Conservation (phyloP, 1,140 invertebrate species). For the Diachasmimorpha longicaudata region DNA sequence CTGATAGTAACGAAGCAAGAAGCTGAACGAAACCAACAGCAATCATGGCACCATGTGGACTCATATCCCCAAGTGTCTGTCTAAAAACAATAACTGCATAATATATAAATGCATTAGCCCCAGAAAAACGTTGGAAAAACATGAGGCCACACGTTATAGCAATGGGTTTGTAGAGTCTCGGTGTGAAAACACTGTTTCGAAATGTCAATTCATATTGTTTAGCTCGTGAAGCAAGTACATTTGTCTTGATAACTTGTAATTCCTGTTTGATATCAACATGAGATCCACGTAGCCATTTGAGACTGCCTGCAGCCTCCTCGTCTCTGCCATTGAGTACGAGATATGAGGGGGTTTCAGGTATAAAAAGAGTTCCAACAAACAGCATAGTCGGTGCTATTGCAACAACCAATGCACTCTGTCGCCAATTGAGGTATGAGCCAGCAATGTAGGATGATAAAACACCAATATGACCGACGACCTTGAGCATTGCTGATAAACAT, state of each 20-base stretch:
- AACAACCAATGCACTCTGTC: conserved; percentile 77
- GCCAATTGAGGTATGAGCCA: conserved; percentile 82
- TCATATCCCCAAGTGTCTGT: conserved; percentile 78
- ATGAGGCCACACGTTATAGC: conserved; percentile 82
- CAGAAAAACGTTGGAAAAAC: conserved; percentile 85
- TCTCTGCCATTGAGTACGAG: conserved; percentile 76
- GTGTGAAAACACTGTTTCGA: conserved; percentile 63
- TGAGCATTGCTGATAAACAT: conserved; percentile 82
- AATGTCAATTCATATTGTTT: conserved; percentile 60
- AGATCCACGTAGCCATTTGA: conserved; percentile 78
- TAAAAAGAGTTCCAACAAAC: conserved; percentile 72
- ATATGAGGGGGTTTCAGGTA: conserved; percentile 85
- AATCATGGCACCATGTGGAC: conserved; percentile 82
- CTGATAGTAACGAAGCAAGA: conserved; percentile 77
- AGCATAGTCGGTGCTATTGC: conserved; percentile 75
- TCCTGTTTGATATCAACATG: conserved; percentile 76
- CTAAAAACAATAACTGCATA: conserved; percentile 83
- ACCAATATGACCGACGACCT: conserved; percentile 84
- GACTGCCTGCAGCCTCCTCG: conserved; percentile 76
- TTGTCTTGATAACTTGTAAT: conserved; percentile 63
- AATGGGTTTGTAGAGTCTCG: conserved; percentile 70
- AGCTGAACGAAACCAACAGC: conserved; percentile 80
- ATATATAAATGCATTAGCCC: conserved; percentile 82
- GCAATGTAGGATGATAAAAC: conserved; percentile 81
- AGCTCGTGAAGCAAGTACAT: conserved; percentile 56